These are phyloP conservation scores for Botrylloides violaceus DNA, from an alignment of 23 tunicate species.

Conservation along the genomic window DNA sequence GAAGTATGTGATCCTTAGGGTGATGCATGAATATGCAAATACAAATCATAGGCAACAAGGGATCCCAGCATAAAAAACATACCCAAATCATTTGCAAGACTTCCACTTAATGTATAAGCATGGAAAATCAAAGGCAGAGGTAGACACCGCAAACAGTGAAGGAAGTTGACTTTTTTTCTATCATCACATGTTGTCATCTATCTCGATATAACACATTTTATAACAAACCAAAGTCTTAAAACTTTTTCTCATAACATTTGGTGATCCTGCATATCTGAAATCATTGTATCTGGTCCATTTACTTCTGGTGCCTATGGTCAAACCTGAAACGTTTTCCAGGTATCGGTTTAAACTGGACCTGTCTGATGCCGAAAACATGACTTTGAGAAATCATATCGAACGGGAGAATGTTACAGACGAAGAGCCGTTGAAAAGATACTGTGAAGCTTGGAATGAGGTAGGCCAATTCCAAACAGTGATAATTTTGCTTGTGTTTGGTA, in stretches of 20 bases:
- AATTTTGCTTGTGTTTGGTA: too few relatives aligned
- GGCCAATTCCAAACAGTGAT: neutral
- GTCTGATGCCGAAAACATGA: constrained; percentile 34
- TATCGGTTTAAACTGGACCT: constrained; percentile 51
- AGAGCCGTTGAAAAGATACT: constrained; percentile 21
- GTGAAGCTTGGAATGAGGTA: constrained; percentile 61
- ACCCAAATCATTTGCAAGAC: too few relatives aligned
- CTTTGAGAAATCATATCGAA: constrained; percentile 25
- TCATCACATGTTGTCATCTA: neutral
- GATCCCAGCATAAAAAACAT: too few relatives aligned
- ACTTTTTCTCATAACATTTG: neutral
- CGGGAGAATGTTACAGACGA: constrained; percentile 14
- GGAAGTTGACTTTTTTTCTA: neutral
- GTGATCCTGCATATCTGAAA: neutral
- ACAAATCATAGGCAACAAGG: too few relatives aligned
- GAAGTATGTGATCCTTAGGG: too few relatives aligned
- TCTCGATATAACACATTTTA: neutral
- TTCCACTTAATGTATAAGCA: neutral
- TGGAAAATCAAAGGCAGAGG: neutral
- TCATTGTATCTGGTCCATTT: neutral
- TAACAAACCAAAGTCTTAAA: neutral
- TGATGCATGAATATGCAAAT: too few relatives aligned
- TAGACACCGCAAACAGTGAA: neutral
- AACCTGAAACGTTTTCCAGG: constrained; percentile 16
- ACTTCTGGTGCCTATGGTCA: neutral